phyloP scores from a whole-genome alignment of 2,113 vertebrate species.

The Aphyosemion australe region DNA sequence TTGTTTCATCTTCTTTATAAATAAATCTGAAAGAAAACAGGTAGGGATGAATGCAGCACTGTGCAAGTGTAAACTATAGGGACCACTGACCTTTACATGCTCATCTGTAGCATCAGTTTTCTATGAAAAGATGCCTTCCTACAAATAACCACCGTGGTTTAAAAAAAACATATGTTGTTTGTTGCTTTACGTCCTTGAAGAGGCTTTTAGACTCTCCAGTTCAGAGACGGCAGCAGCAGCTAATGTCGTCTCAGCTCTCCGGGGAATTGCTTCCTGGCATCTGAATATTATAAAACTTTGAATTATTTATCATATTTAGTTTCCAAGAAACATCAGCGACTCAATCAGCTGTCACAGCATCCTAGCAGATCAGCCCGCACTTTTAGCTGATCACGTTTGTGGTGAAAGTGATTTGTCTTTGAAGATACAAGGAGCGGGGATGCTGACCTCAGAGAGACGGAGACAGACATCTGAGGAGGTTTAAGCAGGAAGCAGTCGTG shows the following conservation, averaged over 20 bases:
- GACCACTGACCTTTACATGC: slow-evolving; percentile 4
- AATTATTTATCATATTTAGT: slow-evolving; percentile 52
- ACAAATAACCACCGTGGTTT: background rate
- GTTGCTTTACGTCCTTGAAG: background rate
- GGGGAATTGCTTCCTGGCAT: slow-evolving; percentile 21
- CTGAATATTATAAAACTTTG: slow-evolving; percentile 38
- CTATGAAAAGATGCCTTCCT: background rate
- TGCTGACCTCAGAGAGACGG: background rate
- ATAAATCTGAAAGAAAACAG: too few species aligned
- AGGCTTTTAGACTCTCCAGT: too few species aligned
- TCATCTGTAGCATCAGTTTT: slow-evolving; percentile 5
- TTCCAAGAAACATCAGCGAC: slow-evolving; percentile 17
- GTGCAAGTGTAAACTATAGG: background rate
- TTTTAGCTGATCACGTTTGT: slow-evolving; percentile 28
- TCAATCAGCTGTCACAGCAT: slow-evolving; percentile 30
- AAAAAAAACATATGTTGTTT: slow-evolving; percentile 1
- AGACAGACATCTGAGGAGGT: too few species aligned
- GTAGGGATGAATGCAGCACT: background rate
- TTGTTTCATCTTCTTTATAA: too few species aligned
- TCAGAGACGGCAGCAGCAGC: background rate
- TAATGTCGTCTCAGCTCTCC: slow-evolving; percentile 5
- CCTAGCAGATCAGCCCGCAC: background rate
- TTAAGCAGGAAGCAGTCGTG: background rate
- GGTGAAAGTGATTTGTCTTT: slow-evolving; percentile 26
- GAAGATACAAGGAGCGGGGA: slow-evolving; percentile 17